Percentiles rank a stretch among this genome's conserved stretches.
phyloP scores from a whole-genome alignment of 1,140 invertebrate genomes.

The Drosophila baimaii region DNA sequence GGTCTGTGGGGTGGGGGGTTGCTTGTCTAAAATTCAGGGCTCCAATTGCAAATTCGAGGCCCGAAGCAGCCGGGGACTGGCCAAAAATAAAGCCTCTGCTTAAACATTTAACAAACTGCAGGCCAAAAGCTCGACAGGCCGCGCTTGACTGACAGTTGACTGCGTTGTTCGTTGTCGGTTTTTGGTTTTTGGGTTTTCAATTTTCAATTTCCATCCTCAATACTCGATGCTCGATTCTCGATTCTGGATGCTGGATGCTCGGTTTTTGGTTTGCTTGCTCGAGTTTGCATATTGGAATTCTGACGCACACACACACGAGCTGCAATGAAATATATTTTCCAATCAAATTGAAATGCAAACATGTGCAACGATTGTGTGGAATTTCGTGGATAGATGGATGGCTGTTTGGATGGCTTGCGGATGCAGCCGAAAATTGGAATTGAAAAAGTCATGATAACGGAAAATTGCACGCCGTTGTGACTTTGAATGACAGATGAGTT shows the following conservation, averaged over 20 bases:
- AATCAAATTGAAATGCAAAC: slow-evolving; percentile 82
- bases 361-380: slow-evolving; percentile 58
- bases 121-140: slow-evolving; percentile 75
- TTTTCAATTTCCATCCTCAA: slow-evolving; percentile 15
- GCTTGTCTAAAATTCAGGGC: slow-evolving; percentile 14
- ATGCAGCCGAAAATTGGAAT: slow-evolving; percentile 66
- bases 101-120: slow-evolving; percentile 81
- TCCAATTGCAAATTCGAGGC: slow-evolving; percentile 28
- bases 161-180: slow-evolving; percentile 47
- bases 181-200: slow-evolving; percentile 22
- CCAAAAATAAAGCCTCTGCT: slow-evolving; percentile 67
- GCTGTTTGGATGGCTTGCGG: slow-evolving; percentile 22
- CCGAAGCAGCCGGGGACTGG: slow-evolving; percentile 38
- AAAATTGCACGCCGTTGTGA: slow-evolving; percentile 73
- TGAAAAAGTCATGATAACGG: slow-evolving; percentile 77
- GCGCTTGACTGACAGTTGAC: slow-evolving; percentile 78
- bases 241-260: neutral
- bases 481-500: slow-evolving; percentile 81
- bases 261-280: slow-evolving; percentile 26
- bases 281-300: slow-evolving; percentile 67
- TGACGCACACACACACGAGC: slow-evolving; percentile 43
- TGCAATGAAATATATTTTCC: slow-evolving; percentile 77
- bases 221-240: neutral
- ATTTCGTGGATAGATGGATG: slow-evolving; percentile 27
- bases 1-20: neutral